Conservation (phyloP, 1,140 invertebrate species). For the Tenebrio molitor region DNA sequence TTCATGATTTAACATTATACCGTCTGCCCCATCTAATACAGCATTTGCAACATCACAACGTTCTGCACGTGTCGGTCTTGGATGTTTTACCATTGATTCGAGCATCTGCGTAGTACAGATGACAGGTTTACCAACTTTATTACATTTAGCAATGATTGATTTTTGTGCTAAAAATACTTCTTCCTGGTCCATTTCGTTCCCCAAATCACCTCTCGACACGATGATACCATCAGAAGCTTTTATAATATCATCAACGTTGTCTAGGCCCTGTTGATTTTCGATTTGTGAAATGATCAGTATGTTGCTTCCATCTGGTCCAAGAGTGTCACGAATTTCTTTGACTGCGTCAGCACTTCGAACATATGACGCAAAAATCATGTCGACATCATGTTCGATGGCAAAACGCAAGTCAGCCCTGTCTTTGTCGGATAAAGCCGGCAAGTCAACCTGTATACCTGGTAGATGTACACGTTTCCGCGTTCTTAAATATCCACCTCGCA, state of each 20-base stretch:
- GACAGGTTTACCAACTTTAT: slow-evolving; percentile 66
- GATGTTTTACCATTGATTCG: neutral
- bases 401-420: slow-evolving; percentile 81
- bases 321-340: slow-evolving; percentile 66
- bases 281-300: slow-evolving; percentile 73
- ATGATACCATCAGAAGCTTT: slow-evolving; percentile 79
- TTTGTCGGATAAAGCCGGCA: slow-evolving; percentile 85
- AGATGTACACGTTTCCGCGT: neutral
- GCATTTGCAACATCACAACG: slow-evolving; percentile 81
- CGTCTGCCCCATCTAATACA: slow-evolving; percentile 81
- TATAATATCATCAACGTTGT: slow-evolving; percentile 82
- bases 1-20: slow-evolving; percentile 71
- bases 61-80: slow-evolving; percentile 71
- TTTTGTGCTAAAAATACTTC: slow-evolving; percentile 91
- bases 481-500: neutral
- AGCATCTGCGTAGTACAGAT: slow-evolving; percentile 43
- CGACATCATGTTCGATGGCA: slow-evolving; percentile 80
- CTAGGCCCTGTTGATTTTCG: slow-evolving; percentile 81
- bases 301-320: slow-evolving; percentile 77
- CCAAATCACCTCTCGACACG: slow-evolving; percentile 82
- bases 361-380: slow-evolving; percentile 69
- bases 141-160: slow-evolving; percentile 83
- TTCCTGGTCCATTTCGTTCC: slow-evolving; percentile 80
- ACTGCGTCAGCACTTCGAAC: slow-evolving; percentile 88
- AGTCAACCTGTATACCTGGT: slow-evolving; percentile 71